These are phyloP conservation scores for Cinclus cinclus DNA, from an alignment of 2,113 vertebrate genomes.

Conservation along the genomic window DNA sequence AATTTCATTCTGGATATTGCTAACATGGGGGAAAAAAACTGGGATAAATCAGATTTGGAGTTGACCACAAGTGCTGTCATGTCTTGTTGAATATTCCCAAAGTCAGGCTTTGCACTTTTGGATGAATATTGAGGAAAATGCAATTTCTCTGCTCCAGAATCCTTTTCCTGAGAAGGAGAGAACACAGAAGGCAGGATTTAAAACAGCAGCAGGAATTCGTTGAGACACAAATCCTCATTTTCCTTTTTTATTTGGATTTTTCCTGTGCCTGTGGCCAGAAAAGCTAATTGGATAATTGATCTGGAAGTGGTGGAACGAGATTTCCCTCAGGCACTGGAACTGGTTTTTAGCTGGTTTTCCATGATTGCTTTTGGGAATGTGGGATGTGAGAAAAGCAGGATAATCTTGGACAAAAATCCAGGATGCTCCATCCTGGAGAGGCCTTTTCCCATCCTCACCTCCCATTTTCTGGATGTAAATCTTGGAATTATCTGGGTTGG, in stretches of 20 bases:
- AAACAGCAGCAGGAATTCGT: neutral
- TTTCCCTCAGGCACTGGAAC: neutral
- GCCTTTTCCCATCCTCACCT: neutral
- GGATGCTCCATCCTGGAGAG: accelerated
- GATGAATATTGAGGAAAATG: neutral
- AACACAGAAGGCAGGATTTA: neutral
- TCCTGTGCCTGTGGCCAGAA: neutral
- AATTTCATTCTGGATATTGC: neutral
- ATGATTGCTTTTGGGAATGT: neutral
- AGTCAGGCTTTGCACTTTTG: neutral
- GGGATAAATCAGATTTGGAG: neutral
- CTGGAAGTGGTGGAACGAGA: neutral
- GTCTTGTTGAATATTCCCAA: neutral
- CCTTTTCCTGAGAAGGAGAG: neutral
- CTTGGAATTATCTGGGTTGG: neutral
- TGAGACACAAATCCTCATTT: neutral
- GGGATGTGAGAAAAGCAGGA: neutral
- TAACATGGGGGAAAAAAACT: neutral
- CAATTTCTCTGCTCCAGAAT: neutral
- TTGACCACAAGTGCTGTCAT: neutral
- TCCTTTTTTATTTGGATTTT: neutral
- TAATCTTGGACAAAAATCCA: accelerated
- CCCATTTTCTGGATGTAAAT: neutral
- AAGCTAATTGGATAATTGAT: neutral
- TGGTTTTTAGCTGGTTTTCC: neutral